A percentile compares a stretch with the other conserved stretches of the same genome.
Evolutionary conservation across 2,888 invertebrate species (phyloP).

Genomic region (Resseliella maxima): DNA sequence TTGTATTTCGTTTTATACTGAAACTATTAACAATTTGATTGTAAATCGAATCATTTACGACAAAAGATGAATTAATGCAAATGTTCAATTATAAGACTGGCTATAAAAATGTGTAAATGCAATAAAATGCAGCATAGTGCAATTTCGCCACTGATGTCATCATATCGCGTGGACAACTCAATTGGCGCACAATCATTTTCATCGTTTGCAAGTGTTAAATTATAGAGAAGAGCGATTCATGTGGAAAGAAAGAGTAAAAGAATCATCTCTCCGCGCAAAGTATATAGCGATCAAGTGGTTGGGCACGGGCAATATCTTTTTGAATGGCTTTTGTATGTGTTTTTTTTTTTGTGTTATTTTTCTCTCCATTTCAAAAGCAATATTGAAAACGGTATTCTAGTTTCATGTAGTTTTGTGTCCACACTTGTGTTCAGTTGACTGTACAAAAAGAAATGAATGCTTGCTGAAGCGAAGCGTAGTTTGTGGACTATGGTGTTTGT

Average conservation of each 20-base stretch:
- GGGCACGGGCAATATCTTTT: background rate
- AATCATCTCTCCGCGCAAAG: background rate
- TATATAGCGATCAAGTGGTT: background rate
- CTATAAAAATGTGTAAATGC: background rate
- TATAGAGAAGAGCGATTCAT: background rate
- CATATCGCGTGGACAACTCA: background rate
- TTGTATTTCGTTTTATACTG: no score
- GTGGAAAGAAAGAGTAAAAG: background rate
- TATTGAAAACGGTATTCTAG: background rate
- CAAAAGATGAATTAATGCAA: background rate
- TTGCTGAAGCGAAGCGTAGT: background rate
- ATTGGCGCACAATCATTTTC: background rate
- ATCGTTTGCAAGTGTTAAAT: background rate
- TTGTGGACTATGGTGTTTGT: background rate
- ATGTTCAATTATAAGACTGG: background rate
- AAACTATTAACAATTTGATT: no score
- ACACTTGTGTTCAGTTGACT: background rate
- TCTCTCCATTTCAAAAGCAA: background rate
- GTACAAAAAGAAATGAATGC: background rate
- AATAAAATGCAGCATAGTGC: slow-evolving; percentile 16
- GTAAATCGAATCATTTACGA: background rate
- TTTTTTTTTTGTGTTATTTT: no score
- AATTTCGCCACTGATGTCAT: background rate
- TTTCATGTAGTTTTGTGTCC: slow-evolving; percentile 3
- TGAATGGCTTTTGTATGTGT: no score